phyloP scores from a whole-genome alignment of 2,888 invertebrate species.

The Scaeva pyrastri region DNA sequence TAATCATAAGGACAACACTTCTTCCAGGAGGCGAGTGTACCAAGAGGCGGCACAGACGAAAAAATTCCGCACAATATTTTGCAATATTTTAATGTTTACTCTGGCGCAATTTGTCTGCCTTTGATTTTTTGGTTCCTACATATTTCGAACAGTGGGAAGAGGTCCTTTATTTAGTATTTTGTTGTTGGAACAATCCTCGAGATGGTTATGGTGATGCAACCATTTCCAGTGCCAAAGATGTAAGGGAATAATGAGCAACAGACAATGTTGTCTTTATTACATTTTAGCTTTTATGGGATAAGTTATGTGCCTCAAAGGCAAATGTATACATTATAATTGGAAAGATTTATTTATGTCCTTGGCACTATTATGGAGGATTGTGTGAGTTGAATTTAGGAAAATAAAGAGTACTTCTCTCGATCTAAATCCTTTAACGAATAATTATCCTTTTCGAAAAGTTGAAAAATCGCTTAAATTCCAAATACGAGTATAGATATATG shows the following conservation, averaged over 20 bases:
- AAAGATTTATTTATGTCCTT: slow-evolving; percentile 68
- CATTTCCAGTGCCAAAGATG: slow-evolving; percentile 34
- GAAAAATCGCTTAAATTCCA: slow-evolving; percentile 53
- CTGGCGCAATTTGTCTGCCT: slow-evolving; percentile 63
- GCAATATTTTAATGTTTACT: slow-evolving; percentile 69
- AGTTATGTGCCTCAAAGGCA: slow-evolving; percentile 72
- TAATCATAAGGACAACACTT: slow-evolving; percentile 65
- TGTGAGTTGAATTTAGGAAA: neutral
- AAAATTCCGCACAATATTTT: slow-evolving; percentile 46
- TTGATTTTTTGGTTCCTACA: slow-evolving; percentile 68
- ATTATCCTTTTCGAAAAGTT: slow-evolving; percentile 27
- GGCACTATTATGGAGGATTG: neutral
- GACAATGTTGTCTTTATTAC: slow-evolving; percentile 76
- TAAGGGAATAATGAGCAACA: slow-evolving; percentile 67
- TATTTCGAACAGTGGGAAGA: neutral
- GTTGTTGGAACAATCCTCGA: slow-evolving; percentile 46
- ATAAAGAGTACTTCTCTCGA: slow-evolving; percentile 40
- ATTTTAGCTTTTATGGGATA: slow-evolving; percentile 71
- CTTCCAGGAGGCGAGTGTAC: neutral
- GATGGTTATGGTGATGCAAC: slow-evolving; percentile 20
- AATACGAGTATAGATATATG: neutral
- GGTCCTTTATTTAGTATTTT: slow-evolving; percentile 25
- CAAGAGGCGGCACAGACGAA: slow-evolving; percentile 24
- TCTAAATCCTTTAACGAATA: slow-evolving; percentile 46
- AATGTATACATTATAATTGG: slow-evolving; percentile 74